Evolutionary conservation across 2,888 invertebrate genomes (phyloP).

Genomic region (Eledona agricola): DNA sequence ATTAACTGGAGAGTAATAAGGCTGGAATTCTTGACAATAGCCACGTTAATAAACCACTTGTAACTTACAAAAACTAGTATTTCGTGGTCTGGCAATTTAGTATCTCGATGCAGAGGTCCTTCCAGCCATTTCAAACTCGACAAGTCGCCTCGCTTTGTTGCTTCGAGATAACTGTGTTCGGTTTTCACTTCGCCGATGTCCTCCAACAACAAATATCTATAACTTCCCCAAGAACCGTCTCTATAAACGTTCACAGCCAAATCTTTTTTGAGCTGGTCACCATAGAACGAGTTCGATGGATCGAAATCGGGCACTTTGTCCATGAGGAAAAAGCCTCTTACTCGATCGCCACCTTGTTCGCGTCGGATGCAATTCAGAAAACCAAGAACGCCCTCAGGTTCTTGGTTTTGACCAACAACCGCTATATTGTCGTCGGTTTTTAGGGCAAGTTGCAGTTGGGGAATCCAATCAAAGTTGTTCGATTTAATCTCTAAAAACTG

Average conservation of each 20-base stretch:
- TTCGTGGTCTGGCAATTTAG: not conserved
- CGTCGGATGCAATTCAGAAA: constrained; percentile 72
- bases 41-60: not conserved
- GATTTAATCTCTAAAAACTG: constrained; percentile 7
- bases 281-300: constrained; percentile 70
- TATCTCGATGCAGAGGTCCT: constrained; percentile 62
- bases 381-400: constrained; percentile 67
- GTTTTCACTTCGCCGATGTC: constrained; percentile 60
- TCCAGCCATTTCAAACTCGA: constrained; percentile 84
- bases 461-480: constrained; percentile 22
- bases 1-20: constrained; percentile 5
- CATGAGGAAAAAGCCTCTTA: constrained; percentile 59
- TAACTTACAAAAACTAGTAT: constrained; percentile 8
- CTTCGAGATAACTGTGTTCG: constrained; percentile 5
- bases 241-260: constrained; percentile 79
- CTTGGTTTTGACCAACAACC: constrained; percentile 59
- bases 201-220: constrained; percentile 74
- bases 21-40: constrained; percentile 3
- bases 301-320: constrained; percentile 71
- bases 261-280: constrained; percentile 73
- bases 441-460: constrained; percentile 16
- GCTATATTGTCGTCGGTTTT: constrained; percentile 1
- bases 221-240: constrained; percentile 64
- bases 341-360: constrained; percentile 64
- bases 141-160: constrained; percentile 64